These are phyloP conservation scores for Anarrhichthys ocellatus DNA, from an alignment of 2,113 vertebrate species.

Conservation along the genomic window DNA sequence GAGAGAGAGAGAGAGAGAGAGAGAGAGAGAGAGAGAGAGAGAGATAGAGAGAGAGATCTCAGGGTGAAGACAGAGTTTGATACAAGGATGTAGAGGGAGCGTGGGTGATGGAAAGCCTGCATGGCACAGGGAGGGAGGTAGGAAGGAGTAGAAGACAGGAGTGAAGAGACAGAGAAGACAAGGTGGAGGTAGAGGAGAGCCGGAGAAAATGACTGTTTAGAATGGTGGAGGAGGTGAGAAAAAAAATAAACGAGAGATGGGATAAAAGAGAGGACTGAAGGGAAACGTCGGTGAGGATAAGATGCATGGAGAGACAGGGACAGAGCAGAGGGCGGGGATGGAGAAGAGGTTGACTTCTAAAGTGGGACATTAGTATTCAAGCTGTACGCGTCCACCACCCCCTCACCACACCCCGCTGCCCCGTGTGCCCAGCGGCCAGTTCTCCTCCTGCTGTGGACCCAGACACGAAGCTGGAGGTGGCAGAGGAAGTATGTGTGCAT, in stretches of 20 bases:
- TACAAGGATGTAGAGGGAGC: constrained; percentile 41
- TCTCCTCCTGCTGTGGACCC: constrained; percentile 58
- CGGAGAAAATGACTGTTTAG: constrained; percentile 21
- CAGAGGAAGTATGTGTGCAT: constrained; percentile 11
- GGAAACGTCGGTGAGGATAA: constrained; percentile 35
- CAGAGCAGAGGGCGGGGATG: constrained; percentile 74
- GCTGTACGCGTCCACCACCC: constrained; percentile 47
- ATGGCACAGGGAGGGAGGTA: constrained; percentile 13
- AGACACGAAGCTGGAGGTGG: constrained; percentile 57
- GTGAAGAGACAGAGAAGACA: constrained; percentile 38
- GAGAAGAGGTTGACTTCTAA: constrained; percentile 85
- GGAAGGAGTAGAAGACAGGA: constrained; percentile 31
- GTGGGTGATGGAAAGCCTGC: constrained; percentile 60
- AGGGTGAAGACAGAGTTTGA: constrained; percentile 42
- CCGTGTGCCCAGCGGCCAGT: constrained; percentile 66
- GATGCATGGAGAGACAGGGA: constrained; percentile 48
- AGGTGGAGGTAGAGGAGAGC: constrained; percentile 34
- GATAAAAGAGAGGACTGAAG: constrained; percentile 41
- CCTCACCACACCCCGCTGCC: constrained; percentile 64
- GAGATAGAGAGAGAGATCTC: constrained; percentile 31
- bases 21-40: constrained; percentile 40
- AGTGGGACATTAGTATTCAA: constrained; percentile 93
- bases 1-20: constrained; percentile 15
- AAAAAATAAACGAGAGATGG: constrained; percentile 18
- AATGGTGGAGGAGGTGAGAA: constrained; percentile 38